Base-by-base conservation (phyloP, 2,113 vertebrate species). In the Tenebrosternarchus preto region DNA sequence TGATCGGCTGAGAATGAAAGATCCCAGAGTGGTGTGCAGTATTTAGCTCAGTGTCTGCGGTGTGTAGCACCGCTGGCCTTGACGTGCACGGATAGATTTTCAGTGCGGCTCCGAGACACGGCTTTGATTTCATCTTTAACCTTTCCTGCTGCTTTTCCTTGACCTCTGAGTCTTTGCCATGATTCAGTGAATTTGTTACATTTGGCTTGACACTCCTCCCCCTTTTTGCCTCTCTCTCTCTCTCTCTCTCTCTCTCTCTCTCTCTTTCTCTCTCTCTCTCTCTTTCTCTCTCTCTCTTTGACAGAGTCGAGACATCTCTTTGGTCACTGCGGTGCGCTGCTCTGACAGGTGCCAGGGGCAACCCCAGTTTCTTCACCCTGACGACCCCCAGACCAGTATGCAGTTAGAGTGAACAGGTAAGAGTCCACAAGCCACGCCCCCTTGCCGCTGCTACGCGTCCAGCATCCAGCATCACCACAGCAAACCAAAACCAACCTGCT, bases 1-100 rank as follows among this genome's bases (percentile, higher is more conserved):
- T 96, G 97, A 99, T 98, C 96, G 95, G 95, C 94, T 95, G 96
- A 97, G 96, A 98, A 99, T 96, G 96, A 96, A 97, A 95, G 96
- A 97, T 98, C 96, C 96, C 96, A 93, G 90, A 90, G 95, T 92
- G 95, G 95, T 94, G 92, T 94, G 95, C 95, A 95, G 96, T 96
- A 95, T 97, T 98, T 98, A 96, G 96, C 96, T 96, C 94, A 95
- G 95, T 95, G 96, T 95, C 96, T 96, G 91, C 92, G 88, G 92
- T 93, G 86, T 94, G 87, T 94, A 92, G 96, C 96, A 96, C 94
- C 86, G 85, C 94, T 95, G 95, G 96, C 96, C 97, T 98, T 95
- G 95, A 94, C 90, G 87, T 81, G 86, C 87, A 87, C 94, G 94
- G 96, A 96, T 96, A 94, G 96, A 95, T 96, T 98, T 96, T 94